Base-by-base conservation (phyloP, 2,113 vertebrate genomes). In the Progne subis region DNA sequence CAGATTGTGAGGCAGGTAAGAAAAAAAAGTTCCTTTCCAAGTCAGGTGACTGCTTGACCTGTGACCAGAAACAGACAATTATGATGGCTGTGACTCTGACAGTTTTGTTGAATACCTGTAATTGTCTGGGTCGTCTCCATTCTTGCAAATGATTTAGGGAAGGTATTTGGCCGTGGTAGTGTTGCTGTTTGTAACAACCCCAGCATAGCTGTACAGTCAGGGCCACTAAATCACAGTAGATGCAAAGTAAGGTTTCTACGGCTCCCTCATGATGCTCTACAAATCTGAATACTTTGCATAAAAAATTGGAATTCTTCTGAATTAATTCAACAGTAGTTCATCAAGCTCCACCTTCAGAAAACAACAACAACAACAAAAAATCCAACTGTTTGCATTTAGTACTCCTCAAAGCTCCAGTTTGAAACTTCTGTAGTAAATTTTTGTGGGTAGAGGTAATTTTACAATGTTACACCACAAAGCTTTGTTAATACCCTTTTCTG, bases 1-100 rank as follows among this genome's bases (percentile, higher is more conserved):
- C 99, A 99, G 98, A 99, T 99, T 80, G 99, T 99, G 85, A 98
- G 99, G 98, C 99, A 99, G 98, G 99, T 99, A 96, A 98, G 97
- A 85, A 85, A 94, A 37, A 94, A 83, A 61, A 56, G 31, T 68
- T 93, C 65, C 77, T 75, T 84, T 84, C 8, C 37, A 57, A 69
- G 77, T 49, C 81, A 75, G 31, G 46, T 67, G 76, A 26, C 49
- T 65, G 6, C 75, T 68, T 75, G 70, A 59, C 29, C 24, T 2
- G 0, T 70, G 50, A 82, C 8, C 44, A 82, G 57, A 65, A 59
- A 29, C 8, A 23, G 88, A 21, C 68, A 34, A 10, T 69, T 55
- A 6, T 12, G 57, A 2, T 32, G 37, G 37, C 43, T 26, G 2
- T 31, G 21, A 26, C 68, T 47, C 34, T 74, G 61, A 11, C 34